Evolutionary conservation across 2,888 invertebrate species (phyloP).

Genomic region (Pandemis heparana): DNA sequence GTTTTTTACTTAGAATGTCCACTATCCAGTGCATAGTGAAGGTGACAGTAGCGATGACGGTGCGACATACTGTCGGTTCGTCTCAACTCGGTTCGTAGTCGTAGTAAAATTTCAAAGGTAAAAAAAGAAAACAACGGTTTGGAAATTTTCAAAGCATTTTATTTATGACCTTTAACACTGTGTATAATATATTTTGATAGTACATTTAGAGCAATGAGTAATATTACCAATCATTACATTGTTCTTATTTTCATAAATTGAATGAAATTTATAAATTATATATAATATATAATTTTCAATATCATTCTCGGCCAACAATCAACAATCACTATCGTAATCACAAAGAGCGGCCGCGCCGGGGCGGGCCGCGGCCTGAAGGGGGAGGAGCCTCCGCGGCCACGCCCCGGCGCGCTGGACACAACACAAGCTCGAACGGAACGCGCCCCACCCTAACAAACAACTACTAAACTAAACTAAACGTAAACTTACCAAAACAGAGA

Average conservation of each 20-base stretch:
- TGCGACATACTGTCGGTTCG: no score
- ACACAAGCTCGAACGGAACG: conserved; percentile 45
- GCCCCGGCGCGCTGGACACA: conserved; percentile 41
- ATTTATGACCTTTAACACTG: conserved; percentile 86
- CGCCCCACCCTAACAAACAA: conserved; percentile 47
- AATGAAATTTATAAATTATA: conserved; percentile 84
- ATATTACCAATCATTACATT: conserved; percentile 86
- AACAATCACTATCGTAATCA: conserved; percentile 82
- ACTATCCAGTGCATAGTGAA: no score
- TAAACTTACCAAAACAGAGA: conserved; percentile 52
- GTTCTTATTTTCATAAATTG: conserved; percentile 83
- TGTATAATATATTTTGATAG: conserved; percentile 87
- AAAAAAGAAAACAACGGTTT: conserved; percentile 70
- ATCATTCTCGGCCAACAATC: conserved; percentile 82
- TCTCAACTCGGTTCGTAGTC: neutral
- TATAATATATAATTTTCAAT: conserved; percentile 80
- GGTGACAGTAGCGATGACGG: no score
- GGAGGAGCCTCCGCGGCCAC: conserved; percentile 30
- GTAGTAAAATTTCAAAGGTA: neutral
- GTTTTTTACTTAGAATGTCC: no score
- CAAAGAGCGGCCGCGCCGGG: conserved; percentile 56
- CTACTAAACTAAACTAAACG: conserved; percentile 55
- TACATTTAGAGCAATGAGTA: conserved; percentile 87
- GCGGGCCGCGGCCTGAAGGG: neutral
- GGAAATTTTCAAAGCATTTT: conserved; percentile 86